Base-by-base conservation (phyloP, 2,888 invertebrate genomes). In the Orthosia gothica region DNA sequence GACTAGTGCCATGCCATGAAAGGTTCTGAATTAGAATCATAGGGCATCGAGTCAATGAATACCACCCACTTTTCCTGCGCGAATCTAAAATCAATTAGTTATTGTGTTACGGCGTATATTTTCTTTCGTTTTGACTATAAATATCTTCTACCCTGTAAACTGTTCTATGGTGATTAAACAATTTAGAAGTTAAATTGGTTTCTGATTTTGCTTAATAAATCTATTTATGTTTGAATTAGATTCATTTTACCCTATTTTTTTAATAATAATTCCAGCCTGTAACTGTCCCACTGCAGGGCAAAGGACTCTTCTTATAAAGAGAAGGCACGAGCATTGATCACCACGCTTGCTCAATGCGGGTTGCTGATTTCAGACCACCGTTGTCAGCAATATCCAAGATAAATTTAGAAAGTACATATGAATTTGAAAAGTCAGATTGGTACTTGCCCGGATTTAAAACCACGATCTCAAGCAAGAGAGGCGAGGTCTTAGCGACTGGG, bases 1-100 rank as follows among this genome's bases (percentile, higher is more conserved):
- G 96, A 96, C 96, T 95, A 94, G 96, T 96, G 96, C 96, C 96
- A 96, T 96, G 96, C 95, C 96, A 91, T 96, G 96, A 96, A 96
- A 96, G 96, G 96, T 96, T 96, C 96, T 96, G 94, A 92, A 93
- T 93, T 95, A 95, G 96, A 96, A 96, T 96, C 96, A 91, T 94
- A 93, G 96, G 96, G 96, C 96, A 96, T 96, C 89, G 92, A 95
- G 94, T 95, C 95, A 92, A 95, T 95, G 95, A 94, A 94, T 96
- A 96, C 96, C 96, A 96, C 96, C 96, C 96, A 96, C 96, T 96
- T 94, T 95, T 96, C 95, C 94, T 95, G 94, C 92, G 93, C 92
- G 91, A 94, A 93, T 91, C 89, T 91, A 91, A 93, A 93, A 94
- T 93, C 90, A 90, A 91, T 91, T 91, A 90, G 91, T 93, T 92